These are phyloP conservation scores for Tachina grossa DNA, from an alignment of 2,888 invertebrate genomes.

Conservation along the genomic window DNA sequence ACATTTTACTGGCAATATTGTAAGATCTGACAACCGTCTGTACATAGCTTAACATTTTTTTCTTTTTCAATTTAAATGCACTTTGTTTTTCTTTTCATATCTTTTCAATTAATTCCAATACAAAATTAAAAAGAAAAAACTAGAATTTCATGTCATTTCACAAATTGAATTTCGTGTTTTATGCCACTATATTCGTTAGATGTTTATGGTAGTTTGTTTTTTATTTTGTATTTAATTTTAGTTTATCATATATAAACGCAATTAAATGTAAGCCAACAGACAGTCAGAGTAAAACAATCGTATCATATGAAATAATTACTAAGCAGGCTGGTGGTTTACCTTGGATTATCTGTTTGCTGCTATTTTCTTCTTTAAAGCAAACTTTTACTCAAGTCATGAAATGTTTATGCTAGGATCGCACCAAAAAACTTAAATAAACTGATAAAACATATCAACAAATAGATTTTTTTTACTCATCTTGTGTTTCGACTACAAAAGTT, in stretches of 20 bases:
- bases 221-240: constrained; percentile 25
- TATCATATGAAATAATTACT: constrained; percentile 47
- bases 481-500: too few relatives aligned
- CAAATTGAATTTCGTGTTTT: constrained; percentile 58
- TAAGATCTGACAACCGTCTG: too few relatives aligned
- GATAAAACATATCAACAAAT: too few relatives aligned
- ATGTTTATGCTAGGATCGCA: constrained; percentile 8
- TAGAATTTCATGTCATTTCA: constrained; percentile 53
- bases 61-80: constrained; percentile 12
- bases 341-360: constrained; percentile 26
- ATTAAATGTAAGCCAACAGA: constrained; percentile 46
- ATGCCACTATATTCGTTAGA: constrained; percentile 31
- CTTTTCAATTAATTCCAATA: constrained; percentile 22
- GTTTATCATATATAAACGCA: constrained; percentile 39
- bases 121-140: not conserved
- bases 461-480: too few relatives aligned
- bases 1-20: too few relatives aligned
- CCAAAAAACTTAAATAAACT: too few relatives aligned
- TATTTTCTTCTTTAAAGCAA: constrained; percentile 40
- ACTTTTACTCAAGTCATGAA: constrained; percentile 41
- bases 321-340: constrained; percentile 44
- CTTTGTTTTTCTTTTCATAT: constrained; percentile 18
- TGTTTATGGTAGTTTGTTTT: constrained; percentile 43
- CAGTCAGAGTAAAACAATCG: not conserved
- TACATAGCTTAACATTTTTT: constrained; percentile 34